Conservation (phyloP, 2,888 invertebrate species). For the Lapara coniferarum region DNA sequence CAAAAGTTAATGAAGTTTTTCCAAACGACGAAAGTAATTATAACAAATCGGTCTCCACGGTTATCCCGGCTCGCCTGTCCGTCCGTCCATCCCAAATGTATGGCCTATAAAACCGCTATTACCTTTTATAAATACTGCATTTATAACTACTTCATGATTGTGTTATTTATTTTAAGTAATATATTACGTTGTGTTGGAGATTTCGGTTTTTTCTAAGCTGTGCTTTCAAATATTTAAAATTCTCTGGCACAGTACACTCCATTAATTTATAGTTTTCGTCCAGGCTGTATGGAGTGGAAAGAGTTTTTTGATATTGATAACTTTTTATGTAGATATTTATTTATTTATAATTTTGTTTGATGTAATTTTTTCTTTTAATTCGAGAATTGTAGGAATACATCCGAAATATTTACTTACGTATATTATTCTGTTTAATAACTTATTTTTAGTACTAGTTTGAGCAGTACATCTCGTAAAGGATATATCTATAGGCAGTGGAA, state of each 20-base stretch:
- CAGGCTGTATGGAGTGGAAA: slow-evolving; percentile 52
- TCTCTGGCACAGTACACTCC: slow-evolving; percentile 77
- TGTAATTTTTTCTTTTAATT: too few relatives aligned
- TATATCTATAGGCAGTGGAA: too few relatives aligned
- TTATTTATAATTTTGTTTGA: too few relatives aligned
- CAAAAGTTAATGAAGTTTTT: slow-evolving; percentile 45
- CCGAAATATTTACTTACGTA: too few relatives aligned
- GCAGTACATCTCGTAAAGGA: too few relatives aligned
- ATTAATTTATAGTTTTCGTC: slow-evolving; percentile 80
- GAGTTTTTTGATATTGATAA: slow-evolving; percentile 40
- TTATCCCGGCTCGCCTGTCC: slow-evolving; percentile 34
- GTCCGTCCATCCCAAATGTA: slow-evolving; percentile 67
- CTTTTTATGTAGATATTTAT: background rate
- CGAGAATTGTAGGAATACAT: too few relatives aligned
- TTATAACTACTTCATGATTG: slow-evolving; percentile 83
- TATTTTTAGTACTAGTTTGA: too few relatives aligned
- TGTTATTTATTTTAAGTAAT: slow-evolving; percentile 83
- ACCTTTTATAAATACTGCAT: slow-evolving; percentile 83
- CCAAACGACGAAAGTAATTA: slow-evolving; percentile 60
- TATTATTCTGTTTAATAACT: too few relatives aligned
- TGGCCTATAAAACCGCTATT: slow-evolving; percentile 79
- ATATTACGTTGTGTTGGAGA: slow-evolving; percentile 76
- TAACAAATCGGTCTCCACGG: slow-evolving; percentile 59
- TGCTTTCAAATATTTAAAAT: slow-evolving; percentile 83
- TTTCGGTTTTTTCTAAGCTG: slow-evolving; percentile 78